Evolutionary conservation across 2,888 invertebrate genomes (phyloP).

Genomic region (Tenthredo scrophulariae): DNA sequence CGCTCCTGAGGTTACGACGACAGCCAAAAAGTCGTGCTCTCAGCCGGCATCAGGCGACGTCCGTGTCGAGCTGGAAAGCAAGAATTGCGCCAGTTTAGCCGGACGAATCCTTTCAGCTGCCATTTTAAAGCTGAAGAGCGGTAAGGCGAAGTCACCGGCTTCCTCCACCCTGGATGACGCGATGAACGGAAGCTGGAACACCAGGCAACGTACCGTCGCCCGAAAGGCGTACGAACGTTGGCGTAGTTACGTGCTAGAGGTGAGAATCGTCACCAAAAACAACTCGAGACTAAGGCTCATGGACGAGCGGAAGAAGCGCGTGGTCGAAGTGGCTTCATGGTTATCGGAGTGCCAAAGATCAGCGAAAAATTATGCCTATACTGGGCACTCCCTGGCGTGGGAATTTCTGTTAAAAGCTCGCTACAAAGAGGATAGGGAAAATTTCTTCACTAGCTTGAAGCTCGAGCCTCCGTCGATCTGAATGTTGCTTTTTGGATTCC

Average conservation of each 20-base stretch:
- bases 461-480: conserved; percentile 64
- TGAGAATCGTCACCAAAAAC: conserved; percentile 58
- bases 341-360: conserved; percentile 77
- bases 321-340: conserved; percentile 74
- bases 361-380: conserved; percentile 76
- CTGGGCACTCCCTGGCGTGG: conserved; percentile 76
- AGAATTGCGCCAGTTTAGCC: conserved; percentile 39
- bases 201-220: conserved; percentile 61
- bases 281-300: conserved; percentile 57
- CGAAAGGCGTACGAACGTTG: conserved; percentile 64
- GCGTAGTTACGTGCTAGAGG: conserved; percentile 60
- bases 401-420: conserved; percentile 80
- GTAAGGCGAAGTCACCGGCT: conserved; percentile 30
- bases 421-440: conserved; percentile 79
- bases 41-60: conserved; percentile 5
- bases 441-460: conserved; percentile 78
- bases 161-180: conserved; percentile 10
- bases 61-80: background rate
- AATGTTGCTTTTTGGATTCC: background rate
- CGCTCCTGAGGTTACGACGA: conserved; percentile 26
- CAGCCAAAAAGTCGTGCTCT: conserved; percentile 55
- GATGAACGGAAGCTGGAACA: conserved; percentile 49
- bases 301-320: conserved; percentile 71
- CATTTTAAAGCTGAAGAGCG: conserved; percentile 55
- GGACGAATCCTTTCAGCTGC: conserved; percentile 58